Percentiles rank a stretch among this genome's conserved stretches.
These are phyloP conservation scores for Antedon bifida DNA, from an alignment of 35 echinoderm and acorn worm species.

Conservation along the genomic window DNA sequence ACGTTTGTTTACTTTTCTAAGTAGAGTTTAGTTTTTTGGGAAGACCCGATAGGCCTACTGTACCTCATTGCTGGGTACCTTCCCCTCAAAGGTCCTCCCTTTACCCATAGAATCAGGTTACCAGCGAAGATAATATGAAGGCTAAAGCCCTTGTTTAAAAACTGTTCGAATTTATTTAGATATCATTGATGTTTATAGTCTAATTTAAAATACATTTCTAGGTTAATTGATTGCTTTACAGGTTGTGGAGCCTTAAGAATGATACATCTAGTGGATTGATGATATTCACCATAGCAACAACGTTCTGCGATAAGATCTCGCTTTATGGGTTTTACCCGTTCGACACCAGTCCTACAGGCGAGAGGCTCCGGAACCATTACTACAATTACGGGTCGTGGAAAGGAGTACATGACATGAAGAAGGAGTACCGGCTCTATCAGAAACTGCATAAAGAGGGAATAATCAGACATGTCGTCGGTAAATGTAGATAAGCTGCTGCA, in stretches of 20 bases:
- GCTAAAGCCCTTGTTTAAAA: too few species aligned
- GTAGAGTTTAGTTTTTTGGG: too few species aligned
- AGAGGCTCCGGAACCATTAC: conserved; percentile 40
- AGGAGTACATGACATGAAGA: neutral
- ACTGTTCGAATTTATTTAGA: too few species aligned
- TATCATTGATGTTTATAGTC: too few species aligned
- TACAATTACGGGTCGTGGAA: conserved; percentile 14
- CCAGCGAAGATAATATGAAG: too few species aligned
- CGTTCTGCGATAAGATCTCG: conserved; percentile 47
- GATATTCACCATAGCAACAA: conserved; percentile 48
- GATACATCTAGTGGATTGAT: conserved; percentile 52
- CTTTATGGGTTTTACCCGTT: conserved; percentile 75
- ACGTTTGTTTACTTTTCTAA: too few species aligned
- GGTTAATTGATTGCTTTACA: conserved; percentile 8
- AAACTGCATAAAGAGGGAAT: neutral
- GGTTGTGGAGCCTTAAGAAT: conserved; percentile 32
- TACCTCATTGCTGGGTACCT: too few species aligned
- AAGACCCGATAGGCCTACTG: too few species aligned
- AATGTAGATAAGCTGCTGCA: neutral
- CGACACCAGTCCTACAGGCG: conserved; percentile 13
- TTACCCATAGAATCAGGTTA: too few species aligned
- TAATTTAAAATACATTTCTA: too few species aligned
- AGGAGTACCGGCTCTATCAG: neutral
- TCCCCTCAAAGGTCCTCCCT: too few species aligned
- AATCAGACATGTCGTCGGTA: neutral